These are phyloP conservation scores for Balearica regulorum DNA, from an alignment of 2,797 vertebrate species.

Conservation along the genomic window DNA sequence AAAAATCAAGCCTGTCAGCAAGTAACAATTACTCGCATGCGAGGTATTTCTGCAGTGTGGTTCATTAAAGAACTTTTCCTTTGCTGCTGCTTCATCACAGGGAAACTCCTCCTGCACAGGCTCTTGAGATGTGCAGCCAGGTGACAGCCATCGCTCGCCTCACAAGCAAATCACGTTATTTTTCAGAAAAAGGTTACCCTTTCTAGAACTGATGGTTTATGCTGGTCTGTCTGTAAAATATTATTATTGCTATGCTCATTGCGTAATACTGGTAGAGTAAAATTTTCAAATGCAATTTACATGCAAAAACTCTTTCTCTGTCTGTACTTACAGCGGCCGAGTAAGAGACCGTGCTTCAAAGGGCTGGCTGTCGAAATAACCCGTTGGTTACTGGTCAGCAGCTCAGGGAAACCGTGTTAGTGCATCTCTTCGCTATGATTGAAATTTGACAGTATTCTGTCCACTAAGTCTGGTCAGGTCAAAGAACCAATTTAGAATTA, in stretches of 20 bases:
- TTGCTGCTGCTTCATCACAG: background rate
- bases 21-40: background rate
- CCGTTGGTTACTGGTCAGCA: background rate
- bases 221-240: background rate
- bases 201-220: background rate
- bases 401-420: background rate
- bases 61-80: background rate
- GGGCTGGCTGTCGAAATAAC: background rate
- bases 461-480: background rate
- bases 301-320: background rate
- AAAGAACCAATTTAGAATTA: background rate
- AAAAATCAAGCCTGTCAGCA: slow-evolving; percentile 24
- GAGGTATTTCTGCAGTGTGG: background rate
- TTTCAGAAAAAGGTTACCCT: background rate
- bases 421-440: background rate
- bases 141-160: rapidly evolving
- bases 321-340: background rate
- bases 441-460: background rate
- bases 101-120: background rate
- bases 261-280: background rate
- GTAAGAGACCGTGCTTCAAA: background rate
- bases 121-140: background rate
- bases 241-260: rapidly evolving
- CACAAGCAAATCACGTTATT: rapidly evolving
- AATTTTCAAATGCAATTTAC: background rate